A percentile compares a stretch with the other conserved stretches of the same genome.
Evolutionary conservation across 2,888 invertebrate genomes (phyloP).

Genomic region (Parapristionchus giblindavisi): DNA sequence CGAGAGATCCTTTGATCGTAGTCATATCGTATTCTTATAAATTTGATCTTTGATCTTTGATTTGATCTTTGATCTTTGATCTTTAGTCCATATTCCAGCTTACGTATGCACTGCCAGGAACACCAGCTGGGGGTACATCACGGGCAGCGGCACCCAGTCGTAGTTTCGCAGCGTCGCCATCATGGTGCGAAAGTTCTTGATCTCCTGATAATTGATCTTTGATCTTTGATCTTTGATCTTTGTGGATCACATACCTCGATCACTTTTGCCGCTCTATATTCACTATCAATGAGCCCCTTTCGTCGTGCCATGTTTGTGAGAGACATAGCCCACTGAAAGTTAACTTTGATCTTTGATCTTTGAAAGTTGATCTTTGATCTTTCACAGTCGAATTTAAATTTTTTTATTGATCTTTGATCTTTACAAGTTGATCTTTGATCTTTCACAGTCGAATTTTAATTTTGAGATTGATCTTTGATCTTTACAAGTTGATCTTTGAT

Average conservation of each 20-base stretch:
- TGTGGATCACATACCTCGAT: slow-evolving; percentile 18
- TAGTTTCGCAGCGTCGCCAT: slow-evolving; percentile 38
- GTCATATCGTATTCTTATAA: background rate
- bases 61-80: slow-evolving; percentile 11
- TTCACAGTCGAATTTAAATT: background rate
- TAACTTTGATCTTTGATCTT: slow-evolving; percentile 16
- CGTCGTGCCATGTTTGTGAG: slow-evolving; percentile 24
- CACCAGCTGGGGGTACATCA: slow-evolving; percentile 37
- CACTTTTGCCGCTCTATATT: slow-evolving; percentile 7
- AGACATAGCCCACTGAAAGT: slow-evolving; percentile 38
- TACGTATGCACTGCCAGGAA: slow-evolving; percentile 37
- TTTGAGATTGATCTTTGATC: slow-evolving; percentile 22
- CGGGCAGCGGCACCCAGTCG: slow-evolving; percentile 38
- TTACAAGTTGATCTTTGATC: background rate
- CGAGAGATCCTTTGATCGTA: background rate
- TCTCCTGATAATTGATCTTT: too few relatives aligned
- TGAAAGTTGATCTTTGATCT: background rate
- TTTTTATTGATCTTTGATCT: background rate
- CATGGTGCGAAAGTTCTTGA: slow-evolving; percentile 34
- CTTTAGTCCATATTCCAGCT: background rate
- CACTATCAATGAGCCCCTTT: slow-evolving; percentile 24
- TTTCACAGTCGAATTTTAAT: background rate
- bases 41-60: background rate
- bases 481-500: background rate
- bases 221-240: too few relatives aligned